Evolutionary conservation across 2,113 vertebrate genomes (phyloP).

Genomic region (human (Homo sapiens)): DNA sequence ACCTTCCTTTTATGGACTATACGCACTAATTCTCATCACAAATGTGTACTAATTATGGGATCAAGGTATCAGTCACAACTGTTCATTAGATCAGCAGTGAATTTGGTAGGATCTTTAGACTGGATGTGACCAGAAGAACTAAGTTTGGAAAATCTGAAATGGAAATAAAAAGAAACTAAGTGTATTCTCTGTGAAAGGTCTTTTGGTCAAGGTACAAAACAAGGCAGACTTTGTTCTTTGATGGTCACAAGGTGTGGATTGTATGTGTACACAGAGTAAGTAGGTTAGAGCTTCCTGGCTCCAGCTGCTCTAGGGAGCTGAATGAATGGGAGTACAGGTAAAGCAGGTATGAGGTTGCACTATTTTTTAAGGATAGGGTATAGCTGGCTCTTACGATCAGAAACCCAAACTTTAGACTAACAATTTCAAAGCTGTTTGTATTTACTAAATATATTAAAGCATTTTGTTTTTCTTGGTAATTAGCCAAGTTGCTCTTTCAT

Average conservation of each 20-base stretch:
- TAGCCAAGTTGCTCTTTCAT: background rate
- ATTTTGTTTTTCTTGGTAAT: background rate
- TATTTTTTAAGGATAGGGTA: background rate
- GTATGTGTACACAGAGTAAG: background rate
- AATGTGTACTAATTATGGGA: background rate
- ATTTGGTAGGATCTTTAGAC: background rate
- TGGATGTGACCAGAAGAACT: background rate
- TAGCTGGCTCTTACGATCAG: background rate
- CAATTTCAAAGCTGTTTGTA: background rate
- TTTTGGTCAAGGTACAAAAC: background rate
- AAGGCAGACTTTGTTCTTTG: background rate
- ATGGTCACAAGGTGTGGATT: background rate
- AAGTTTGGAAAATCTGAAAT: background rate
- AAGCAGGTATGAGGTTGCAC: background rate
- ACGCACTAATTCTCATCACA: background rate
- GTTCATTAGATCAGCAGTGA: background rate
- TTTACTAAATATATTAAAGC: background rate
- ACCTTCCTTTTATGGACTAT: slow-evolving; percentile 1
- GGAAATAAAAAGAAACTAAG: slow-evolving; percentile 1
- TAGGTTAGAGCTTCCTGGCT: background rate
- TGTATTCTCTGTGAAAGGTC: background rate
- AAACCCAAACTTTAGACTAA: background rate
- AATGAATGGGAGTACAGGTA: background rate
- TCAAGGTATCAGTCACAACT: background rate
- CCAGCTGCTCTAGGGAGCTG: background rate